Evolutionary conservation across 2,113 vertebrate genomes (phyloP), one percentile per base, ranked within the genome.

Genomic region (Phalacrocorax brasilianus): DNA sequence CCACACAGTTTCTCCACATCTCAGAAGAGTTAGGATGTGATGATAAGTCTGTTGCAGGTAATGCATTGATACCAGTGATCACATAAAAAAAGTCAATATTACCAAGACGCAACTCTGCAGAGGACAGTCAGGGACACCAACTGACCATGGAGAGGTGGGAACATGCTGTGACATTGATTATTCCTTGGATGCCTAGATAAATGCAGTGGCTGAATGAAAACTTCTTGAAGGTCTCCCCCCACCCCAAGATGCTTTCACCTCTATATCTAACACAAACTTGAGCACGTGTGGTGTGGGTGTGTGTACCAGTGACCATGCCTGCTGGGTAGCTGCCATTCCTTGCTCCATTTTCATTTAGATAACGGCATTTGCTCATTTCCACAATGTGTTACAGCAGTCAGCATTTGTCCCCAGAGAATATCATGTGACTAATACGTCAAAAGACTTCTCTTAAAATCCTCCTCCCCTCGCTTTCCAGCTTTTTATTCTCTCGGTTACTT

Each of bases 401-500:
- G 80, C 45, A 23, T 80, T 91, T 52, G 66, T 74, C 73, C 62
- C 62, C 53, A 85, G 96, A 91, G 80, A 92, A 40, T 55, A 73
- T 14, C 0, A 16, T 55, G 76, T 76, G 86, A 95, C 92, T 97
- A 95, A 89, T 61, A 81, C 86, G 92, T 93, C 87, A 91, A 76
- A 95, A 93, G 50, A 8, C 73, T 77, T 74, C 45, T 79, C 92
- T 92, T 53, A 92, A 94, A 91, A 79, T 62, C 59, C 74, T 88
- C 94, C 92, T 88, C 83, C 88, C 61, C 58, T 89, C 0, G 0
- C 75, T 96, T 92, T 79, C 81, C 87, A 91, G 89, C 58, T 45
- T 92, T 93, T 91, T 95, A 91, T 94, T 95, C 86, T 93, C 90
- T 95, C 89, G 71, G 84, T 96, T 95, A 91, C 84, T 77, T 96